phyloP scores from a whole-genome alignment of 2,113 vertebrate genomes.

The Polyodon spathula region DNA sequence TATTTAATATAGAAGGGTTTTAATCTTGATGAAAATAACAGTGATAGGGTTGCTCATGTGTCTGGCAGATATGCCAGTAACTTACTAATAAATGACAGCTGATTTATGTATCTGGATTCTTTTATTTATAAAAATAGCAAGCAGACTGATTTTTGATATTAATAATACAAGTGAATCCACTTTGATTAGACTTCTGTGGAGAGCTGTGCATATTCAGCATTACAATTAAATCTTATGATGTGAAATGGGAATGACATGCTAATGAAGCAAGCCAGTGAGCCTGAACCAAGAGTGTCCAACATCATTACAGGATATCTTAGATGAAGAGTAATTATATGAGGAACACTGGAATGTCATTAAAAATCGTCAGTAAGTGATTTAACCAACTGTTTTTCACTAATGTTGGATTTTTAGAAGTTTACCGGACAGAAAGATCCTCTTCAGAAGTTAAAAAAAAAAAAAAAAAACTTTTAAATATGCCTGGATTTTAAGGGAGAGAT shows the following conservation, averaged over 20 bases:
- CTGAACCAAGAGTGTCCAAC: constrained; percentile 99
- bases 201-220: constrained; percentile 99
- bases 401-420: constrained; percentile 62
- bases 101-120: constrained; percentile 99
- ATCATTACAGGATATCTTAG: constrained; percentile 98
- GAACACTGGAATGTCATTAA: constrained; percentile 99
- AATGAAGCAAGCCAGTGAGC: constrained; percentile 99
- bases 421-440: constrained; percentile 72
- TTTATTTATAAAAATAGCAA: constrained; percentile 99
- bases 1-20: constrained; percentile 95
- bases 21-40: constrained; percentile 98
- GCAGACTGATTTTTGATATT: constrained; percentile 99
- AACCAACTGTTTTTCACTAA: constrained; percentile 96
- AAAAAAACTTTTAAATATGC: constrained; percentile 61
- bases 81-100: constrained; percentile 99
- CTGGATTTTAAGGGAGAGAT: constrained; percentile 74
- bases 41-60: constrained; percentile 80
- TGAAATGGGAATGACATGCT: constrained; percentile 99
- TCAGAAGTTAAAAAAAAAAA: constrained; percentile 77
- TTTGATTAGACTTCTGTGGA: constrained; percentile 99
- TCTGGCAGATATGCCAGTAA: constrained; percentile 96
- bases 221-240: constrained; percentile 99
- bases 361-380: constrained; percentile 99
- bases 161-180: constrained; percentile 99
- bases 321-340: constrained; percentile 99